These are phyloP conservation scores for Gavia stellata DNA, from an alignment of 2,113 vertebrate species.

Conservation along the genomic window DNA sequence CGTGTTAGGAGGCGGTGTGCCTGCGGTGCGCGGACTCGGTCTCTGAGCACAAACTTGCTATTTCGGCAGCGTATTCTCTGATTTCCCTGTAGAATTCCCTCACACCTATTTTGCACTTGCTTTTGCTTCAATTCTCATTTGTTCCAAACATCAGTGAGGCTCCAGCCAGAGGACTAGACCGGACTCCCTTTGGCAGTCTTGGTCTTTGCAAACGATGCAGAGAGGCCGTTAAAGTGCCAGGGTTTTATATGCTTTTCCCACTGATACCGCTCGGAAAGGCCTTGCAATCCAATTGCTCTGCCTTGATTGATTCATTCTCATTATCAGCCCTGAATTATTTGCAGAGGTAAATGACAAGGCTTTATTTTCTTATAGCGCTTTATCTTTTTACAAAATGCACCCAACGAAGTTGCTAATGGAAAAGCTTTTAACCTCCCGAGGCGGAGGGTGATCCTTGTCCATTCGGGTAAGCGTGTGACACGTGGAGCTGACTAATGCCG, in stretches of 20 bases:
- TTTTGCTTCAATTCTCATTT: background rate
- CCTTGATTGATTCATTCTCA: slow-evolving; percentile 10
- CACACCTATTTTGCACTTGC: background rate
- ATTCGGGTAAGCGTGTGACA: background rate
- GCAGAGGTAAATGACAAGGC: slow-evolving; percentile 47
- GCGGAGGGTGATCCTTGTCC: slow-evolving; percentile 11
- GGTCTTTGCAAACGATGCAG: background rate
- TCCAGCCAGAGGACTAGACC: background rate
- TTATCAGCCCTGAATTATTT: slow-evolving; percentile 53
- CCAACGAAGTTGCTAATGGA: slow-evolving; percentile 45
- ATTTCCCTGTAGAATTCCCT: background rate
- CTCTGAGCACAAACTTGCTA: background rate
- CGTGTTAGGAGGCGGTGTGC: rapidly evolving
- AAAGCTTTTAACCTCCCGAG: slow-evolving; percentile 72
- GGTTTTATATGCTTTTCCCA: background rate
- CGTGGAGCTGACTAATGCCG: background rate
- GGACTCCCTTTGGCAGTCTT: background rate
- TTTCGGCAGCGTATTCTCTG: background rate
- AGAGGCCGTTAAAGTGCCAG: background rate
- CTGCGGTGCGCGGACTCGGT: rapidly evolving
- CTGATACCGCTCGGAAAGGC: background rate
- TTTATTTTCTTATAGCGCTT: slow-evolving; percentile 48
- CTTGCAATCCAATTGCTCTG: background rate
- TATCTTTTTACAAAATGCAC: slow-evolving; percentile 23
- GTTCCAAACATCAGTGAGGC: rapidly evolving